Conservation (phyloP, 2,797 vertebrate genomes). For the Spea hammondii region DNA sequence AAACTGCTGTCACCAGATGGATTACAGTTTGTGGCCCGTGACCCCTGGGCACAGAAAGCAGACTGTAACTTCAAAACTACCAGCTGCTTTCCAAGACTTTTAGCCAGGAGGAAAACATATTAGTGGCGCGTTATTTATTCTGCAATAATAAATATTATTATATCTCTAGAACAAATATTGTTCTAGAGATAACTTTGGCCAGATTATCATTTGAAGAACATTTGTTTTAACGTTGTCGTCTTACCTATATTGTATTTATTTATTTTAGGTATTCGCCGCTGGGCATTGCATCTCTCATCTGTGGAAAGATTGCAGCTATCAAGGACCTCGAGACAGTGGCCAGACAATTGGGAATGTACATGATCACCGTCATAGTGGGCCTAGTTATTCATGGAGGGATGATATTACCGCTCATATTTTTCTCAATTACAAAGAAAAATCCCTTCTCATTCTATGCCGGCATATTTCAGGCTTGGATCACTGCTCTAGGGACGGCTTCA, state of each 20-base stretch:
- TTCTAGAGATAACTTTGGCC: background rate
- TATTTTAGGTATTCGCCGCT: conserved; percentile 76
- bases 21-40: too few species aligned
- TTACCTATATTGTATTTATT: conserved; percentile 4
- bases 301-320: conserved; percentile 79
- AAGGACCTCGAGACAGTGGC: conserved; percentile 77
- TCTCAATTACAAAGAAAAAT: conserved; percentile 75
- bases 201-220: background rate
- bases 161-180: too few species aligned
- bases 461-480: conserved; percentile 86
- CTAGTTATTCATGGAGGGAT: conserved; percentile 79
- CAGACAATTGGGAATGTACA: conserved; percentile 82
- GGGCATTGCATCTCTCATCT: conserved; percentile 80
- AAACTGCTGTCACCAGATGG: too few species aligned
- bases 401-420: conserved; percentile 79
- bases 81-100: too few species aligned
- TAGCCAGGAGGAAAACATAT: too few species aligned
- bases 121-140: too few species aligned
- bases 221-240: background rate
- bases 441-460: conserved; percentile 76
- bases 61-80: too few species aligned
- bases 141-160: too few species aligned
- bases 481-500: conserved; percentile 81
- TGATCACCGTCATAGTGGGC: conserved; percentile 80
- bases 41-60: too few species aligned